A percentile compares a stretch with the other conserved stretches of the same genome.
These are phyloP conservation scores for Sphaeridia pumilis DNA, from an alignment of 2,888 invertebrate species.

Conservation along the genomic window DNA sequence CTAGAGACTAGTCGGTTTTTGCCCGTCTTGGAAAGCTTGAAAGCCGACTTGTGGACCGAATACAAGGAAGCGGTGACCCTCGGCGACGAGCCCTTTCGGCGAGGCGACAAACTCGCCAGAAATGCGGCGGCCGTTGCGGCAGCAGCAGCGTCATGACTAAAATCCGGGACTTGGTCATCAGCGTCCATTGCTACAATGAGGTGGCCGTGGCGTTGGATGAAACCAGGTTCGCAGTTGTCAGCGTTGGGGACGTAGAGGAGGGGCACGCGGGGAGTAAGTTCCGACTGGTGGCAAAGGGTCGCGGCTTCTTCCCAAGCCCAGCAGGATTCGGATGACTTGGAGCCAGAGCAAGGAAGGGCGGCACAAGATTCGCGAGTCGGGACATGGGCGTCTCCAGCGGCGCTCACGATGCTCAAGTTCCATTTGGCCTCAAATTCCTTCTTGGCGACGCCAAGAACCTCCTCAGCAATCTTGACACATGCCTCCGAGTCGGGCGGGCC, in stretches of 20 bases:
- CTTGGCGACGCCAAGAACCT: neutral
- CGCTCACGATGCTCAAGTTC: conserved; percentile 1
- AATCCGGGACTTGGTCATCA: neutral
- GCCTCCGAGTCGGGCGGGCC: conserved; percentile 3
- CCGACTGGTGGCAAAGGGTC: neutral
- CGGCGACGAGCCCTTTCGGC: neutral
- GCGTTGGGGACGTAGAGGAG: neutral
- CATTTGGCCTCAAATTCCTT: conserved; percentile 5
- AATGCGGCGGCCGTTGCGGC: neutral
- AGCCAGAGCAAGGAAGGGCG: no score
- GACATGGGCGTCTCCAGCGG: neutral
- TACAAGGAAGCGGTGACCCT: neutral
- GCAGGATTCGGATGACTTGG: neutral
- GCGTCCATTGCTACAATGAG: neutral
- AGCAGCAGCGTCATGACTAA: neutral
- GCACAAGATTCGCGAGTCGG: neutral
- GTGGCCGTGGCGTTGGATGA: neutral
- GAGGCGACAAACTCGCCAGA: no score
- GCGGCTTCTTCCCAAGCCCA: neutral
- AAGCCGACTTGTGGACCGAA: neutral
- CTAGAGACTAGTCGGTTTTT: neutral
- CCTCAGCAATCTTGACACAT: neutral
- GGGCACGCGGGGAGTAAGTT: neutral
- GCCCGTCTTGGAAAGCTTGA: neutral
- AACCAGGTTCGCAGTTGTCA: neutral